Conservation (phyloP, 2,797 vertebrate species). For the Thaleichthys pacificus region DNA sequence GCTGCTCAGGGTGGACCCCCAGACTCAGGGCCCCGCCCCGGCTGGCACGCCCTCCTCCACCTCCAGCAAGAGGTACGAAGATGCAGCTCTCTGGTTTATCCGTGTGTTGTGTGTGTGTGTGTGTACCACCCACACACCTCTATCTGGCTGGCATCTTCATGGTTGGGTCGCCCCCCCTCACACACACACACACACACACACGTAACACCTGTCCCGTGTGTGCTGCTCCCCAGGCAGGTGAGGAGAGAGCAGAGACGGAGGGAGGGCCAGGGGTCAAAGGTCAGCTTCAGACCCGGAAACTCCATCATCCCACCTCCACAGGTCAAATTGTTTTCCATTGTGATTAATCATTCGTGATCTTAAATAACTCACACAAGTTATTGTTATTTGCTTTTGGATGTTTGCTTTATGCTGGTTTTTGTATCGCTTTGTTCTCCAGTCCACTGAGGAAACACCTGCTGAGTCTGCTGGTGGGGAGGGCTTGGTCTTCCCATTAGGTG, state of each 20-base stretch:
- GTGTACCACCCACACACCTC: no score
- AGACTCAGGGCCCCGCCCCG: slow-evolving; percentile 25
- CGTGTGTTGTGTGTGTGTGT: no score
- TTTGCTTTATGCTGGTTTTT: neutral
- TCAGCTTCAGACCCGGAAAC: slow-evolving; percentile 73
- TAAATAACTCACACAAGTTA: neutral
- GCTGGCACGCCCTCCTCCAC: slow-evolving; percentile 31
- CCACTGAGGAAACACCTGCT: slow-evolving; percentile 39
- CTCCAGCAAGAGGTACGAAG: slow-evolving; percentile 77
- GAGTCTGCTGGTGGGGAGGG: slow-evolving; percentile 37
- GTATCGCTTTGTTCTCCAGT: slow-evolving; percentile 38
- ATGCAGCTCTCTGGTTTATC: neutral
- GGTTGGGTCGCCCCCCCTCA: no score
- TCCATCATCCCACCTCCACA: slow-evolving; percentile 66
- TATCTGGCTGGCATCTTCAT: no score
- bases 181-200: no score
- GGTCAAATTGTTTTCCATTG: slow-evolving; percentile 42
- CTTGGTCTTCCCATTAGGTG: slow-evolving; percentile 69
- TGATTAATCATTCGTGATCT: neutral
- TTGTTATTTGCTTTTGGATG: neutral
- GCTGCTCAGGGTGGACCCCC: slow-evolving; percentile 62
- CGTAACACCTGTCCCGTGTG: neutral
- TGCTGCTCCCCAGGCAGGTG: slow-evolving; percentile 72
- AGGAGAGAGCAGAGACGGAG: slow-evolving; percentile 69
- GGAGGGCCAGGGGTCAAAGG: slow-evolving; percentile 54